Base-by-base conservation (phyloP, 2,888 invertebrate genomes). In the Stenodera caucasica region DNA sequence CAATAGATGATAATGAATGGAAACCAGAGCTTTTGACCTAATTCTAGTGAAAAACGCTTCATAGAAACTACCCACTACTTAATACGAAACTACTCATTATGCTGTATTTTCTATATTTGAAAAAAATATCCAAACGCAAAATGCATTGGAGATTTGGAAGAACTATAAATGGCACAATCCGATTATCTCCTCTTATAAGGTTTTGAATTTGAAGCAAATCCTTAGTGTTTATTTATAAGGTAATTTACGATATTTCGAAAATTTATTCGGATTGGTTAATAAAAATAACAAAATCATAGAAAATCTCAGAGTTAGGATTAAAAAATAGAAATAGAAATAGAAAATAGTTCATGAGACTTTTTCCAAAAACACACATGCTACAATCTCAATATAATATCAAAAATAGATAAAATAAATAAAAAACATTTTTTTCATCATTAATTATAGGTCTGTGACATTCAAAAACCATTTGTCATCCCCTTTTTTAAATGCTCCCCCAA, bases 11-110 rank as follows among this genome's bases (percentile, higher is more conserved):
- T 18, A 55, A 55, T 55, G 55, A 55, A 55, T 55, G 55, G 21
- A 55, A 54, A 33, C 26, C 2, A 37, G 45, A 45, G 45, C 18
- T 54, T 55, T 55, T 49, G 55, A 49, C 55, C 55, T 37, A 49
- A 30, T 26, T 55, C 4, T 3, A 9, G 7, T 21, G 21, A 45
- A 45, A 45, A 18, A 4, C 21, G 11, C 11, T 45, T 21, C 45
- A 14, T 3, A 11, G 21, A 45, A 45, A 45, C 21, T 21, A 21
- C 12, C 45, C 45, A 45, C 45, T 0, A 15, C n/a, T n/a, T n/a
- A n/a, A n/a, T n/a, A n/a, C n/a, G n/a, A n/a, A n/a, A n/a, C n/a
- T n/a, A n/a, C n/a, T n/a, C n/a, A n/a, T n/a, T n/a, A n/a, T n/a
- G n/a, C n/a, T n/a, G n/a, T n/a, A n/a, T n/a, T n/a, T n/a, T n/a